A percentile compares a stretch with the other conserved stretches of the same genome.
Evolutionary conservation across 2,113 vertebrate species (phyloP).

Genomic region (Vanacampus margaritifer): DNA sequence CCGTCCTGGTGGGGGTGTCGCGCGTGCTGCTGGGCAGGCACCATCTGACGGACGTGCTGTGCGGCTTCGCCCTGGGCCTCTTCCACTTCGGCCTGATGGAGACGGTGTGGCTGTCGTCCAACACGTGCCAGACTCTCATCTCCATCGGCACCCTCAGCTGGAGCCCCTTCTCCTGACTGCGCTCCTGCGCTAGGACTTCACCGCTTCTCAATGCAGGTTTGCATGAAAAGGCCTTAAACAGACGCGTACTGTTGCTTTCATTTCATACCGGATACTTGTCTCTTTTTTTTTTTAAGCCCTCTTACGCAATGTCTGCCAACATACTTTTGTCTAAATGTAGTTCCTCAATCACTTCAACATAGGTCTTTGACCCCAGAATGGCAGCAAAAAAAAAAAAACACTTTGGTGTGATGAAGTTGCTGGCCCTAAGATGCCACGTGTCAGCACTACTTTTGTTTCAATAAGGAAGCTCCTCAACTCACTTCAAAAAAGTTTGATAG

Average conservation of each 20-base stretch:
- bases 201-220: slow-evolving; percentile 19
- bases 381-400: too few species aligned
- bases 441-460: too few species aligned
- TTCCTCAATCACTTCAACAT: too few species aligned
- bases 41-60: slow-evolving; percentile 89
- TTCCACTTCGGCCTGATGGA: slow-evolving; percentile 92
- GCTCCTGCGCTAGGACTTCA: slow-evolving; percentile 4
- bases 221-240: not conserved
- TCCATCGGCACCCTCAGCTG: slow-evolving; percentile 82
- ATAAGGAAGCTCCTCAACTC: too few species aligned
- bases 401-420: too few species aligned
- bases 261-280: not conserved
- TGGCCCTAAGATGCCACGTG: too few species aligned
- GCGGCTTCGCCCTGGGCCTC: slow-evolving; percentile 86
- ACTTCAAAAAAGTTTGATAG: too few species aligned
- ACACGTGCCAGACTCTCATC: slow-evolving; percentile 90
- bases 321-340: too few species aligned
- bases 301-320: too few species aligned
- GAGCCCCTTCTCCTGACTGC: slow-evolving; percentile 64
- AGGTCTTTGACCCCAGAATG: too few species aligned
- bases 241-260: not conserved
- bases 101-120: slow-evolving; percentile 90
- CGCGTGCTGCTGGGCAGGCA: slow-evolving; percentile 89
- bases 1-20: slow-evolving; percentile 85
- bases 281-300: not conserved